Percentiles rank a stretch among this genome's conserved stretches.
Conservation (phyloP, 2,888 invertebrate genomes). For the Linhomoeus sp. region DNA sequence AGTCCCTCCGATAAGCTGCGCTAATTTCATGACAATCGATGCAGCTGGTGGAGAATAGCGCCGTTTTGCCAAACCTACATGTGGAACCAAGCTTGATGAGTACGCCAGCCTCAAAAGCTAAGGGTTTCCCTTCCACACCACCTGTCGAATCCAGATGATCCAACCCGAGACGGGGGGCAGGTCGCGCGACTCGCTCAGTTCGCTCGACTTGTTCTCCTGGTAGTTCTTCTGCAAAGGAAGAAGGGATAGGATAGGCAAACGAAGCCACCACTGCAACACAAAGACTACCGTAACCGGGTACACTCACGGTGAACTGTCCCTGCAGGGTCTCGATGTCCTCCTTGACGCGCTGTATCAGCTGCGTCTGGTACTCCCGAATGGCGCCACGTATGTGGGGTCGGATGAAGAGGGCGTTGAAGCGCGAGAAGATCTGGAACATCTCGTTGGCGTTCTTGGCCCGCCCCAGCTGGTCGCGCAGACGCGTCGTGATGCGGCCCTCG, state of each 20-base stretch:
- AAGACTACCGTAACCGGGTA: neutral
- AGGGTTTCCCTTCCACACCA: too few relatives aligned
- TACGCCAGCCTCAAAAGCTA: too few relatives aligned
- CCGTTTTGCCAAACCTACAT: too few relatives aligned
- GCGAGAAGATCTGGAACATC: conserved; percentile 85
- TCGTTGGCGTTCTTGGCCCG: conserved; percentile 98
- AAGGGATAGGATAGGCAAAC: neutral
- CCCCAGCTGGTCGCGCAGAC: conserved; percentile 85
- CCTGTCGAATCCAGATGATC: conserved; percentile 86
- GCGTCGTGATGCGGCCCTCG: conserved; percentile 89
- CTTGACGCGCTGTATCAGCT: conserved; percentile 92
- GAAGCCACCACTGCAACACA: neutral
- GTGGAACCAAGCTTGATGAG: too few relatives aligned
- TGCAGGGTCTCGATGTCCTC: conserved; percentile 94
- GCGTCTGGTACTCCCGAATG: conserved; percentile 95
- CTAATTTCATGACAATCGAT: too few relatives aligned
- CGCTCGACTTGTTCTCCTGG: conserved; percentile 75
- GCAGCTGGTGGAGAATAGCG: too few relatives aligned
- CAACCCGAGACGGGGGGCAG: conserved; percentile 90
- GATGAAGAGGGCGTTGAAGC: conserved; percentile 95
- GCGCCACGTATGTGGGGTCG: conserved; percentile 91
- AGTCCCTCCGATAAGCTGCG: too few relatives aligned
- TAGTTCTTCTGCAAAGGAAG: conserved; percentile 55
- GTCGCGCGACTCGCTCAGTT: conserved; percentile 72
- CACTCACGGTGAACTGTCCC: conserved; percentile 79